Base-by-base conservation (phyloP, 2,113 vertebrate genomes). In the Malaclemys terrapin region DNA sequence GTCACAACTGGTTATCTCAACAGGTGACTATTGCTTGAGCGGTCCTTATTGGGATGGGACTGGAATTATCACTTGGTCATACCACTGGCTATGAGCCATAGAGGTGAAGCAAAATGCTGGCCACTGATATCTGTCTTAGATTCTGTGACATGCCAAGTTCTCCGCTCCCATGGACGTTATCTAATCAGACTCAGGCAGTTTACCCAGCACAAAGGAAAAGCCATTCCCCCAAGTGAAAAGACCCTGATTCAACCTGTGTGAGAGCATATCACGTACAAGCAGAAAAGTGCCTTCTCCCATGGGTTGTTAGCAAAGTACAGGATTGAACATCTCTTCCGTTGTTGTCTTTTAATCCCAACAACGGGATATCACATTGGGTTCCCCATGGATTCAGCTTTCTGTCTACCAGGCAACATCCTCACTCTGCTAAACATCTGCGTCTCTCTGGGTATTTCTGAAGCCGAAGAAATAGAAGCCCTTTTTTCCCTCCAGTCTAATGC, bases 391-490 rank as follows among this genome's bases (percentile, higher is more conserved):
- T 86, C 69, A 6, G 20, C 25, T 78, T 86, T 24, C n/a, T 42
- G 17, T 72, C 19, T 42, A 38, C 42, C 69, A 65, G 75, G 8
- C 53, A 50, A 45, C 8, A 5, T 24, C 75, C 69, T 8, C 3
- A 11, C 85, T 87, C 35, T 19, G 10, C 3, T 16, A 4, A 5
- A 9, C 20, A 6, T 47, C 53, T 1, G 0, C n/a, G 3, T 29
- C 79, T 42, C 79, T 31, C 50, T 59, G 24, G 29, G 10, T n/a
- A 35, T 14, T 72, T n/a, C 35, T 62, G 84, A 82, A 87, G 8
- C 29, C 38, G 84, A 65, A 84, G 79, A 75, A 56, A 6, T 3
- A 75, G 5, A 57, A 75, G 22, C 10, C 47, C 5, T 0, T 22
- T 31, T 57, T 83, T 79, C 12, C 12, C n/a, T 84, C 17, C 56